Evolutionary conservation across 1,140 invertebrate genomes (phyloP), one percentile per base, ranked within the genome.

Genomic region (Piezodorus guildinii): DNA sequence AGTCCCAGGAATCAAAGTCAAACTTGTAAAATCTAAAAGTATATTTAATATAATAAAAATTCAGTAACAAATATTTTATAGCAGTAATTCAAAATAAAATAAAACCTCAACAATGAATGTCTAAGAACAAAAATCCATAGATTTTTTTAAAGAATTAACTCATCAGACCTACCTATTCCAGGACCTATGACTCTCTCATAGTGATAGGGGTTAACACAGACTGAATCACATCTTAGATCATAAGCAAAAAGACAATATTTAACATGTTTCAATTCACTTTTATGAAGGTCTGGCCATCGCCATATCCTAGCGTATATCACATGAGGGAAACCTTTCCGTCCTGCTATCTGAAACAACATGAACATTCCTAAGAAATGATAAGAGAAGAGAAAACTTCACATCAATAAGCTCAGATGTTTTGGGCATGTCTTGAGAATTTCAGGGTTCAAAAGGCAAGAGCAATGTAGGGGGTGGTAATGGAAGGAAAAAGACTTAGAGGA

Each of bases 201-300:
- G 74, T 99, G 97, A 75, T 99, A 99, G 1, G 97, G 97, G 81
- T 97, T 99, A 1, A 98, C 96, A 78, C 96, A 99, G 10, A 99
- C 95, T 66, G 91, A 93, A 77, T 98, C 92, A 77, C 90, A 91
- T 75, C 93, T 93, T 68, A 93, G 81, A 79, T 94, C 90, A 77
- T 93, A 93, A 56, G 90, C 90, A 79, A 88, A 93, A 76, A 95
- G 90, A 75, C 96, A 99, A 74, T 90, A 94, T 75, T 96, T 96
- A 6, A 93, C 87, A 75, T 98, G 94, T 75, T 98, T 98, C 60
- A 99, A 77, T 78, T 99, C 96, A 77, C 99, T 99, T 77, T 99
- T 99, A 75, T 98, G 95, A 25, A 98, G 79, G 77, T 99, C 96
- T 1, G 95, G 95, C 95, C 96, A 99, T 69, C 97, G 83, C 94